These are phyloP conservation scores for Drosophila nikananu DNA, from an alignment of 1,140 invertebrate genomes.

Conservation along the genomic window DNA sequence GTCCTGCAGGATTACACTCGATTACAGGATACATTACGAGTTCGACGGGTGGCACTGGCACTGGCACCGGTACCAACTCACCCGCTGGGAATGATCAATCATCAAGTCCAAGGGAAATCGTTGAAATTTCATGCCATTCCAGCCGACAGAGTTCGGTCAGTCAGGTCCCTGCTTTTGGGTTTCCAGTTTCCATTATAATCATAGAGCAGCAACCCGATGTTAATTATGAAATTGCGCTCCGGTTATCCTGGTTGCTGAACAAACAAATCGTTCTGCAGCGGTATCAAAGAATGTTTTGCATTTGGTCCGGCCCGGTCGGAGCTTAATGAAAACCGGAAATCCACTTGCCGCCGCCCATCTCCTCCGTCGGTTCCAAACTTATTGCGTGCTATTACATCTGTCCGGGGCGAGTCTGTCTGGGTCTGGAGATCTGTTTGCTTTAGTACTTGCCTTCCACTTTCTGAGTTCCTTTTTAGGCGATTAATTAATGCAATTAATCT, in stretches of 20 bases:
- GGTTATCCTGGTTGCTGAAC: constrained; percentile 42
- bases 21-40: constrained; percentile 82
- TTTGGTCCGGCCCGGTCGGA: constrained; percentile 29
- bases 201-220: constrained; percentile 56
- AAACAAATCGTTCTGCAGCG: constrained; percentile 71
- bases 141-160: constrained; percentile 46
- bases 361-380: constrained; percentile 16
- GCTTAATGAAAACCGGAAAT: constrained; percentile 84
- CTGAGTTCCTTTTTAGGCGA: constrained; percentile 77
- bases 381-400: constrained; percentile 56
- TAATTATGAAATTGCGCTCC: constrained; percentile 75
- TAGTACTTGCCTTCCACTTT: constrained; percentile 50
- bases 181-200: constrained; percentile 46
- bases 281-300: constrained; percentile 56
- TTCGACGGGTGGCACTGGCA: constrained; percentile 53
- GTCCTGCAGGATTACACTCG: constrained; percentile 82
- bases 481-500: constrained; percentile 84
- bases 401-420: constrained; percentile 17
- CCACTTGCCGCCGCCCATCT: constrained; percentile 67
- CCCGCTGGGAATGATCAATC: constrained; percentile 85
- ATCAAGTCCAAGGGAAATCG: constrained; percentile 65
- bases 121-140: constrained; percentile 75
- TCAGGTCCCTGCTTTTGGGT: background rate
- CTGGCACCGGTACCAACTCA: constrained; percentile 17
- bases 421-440: constrained; percentile 58